These are phyloP conservation scores for Plagodis pulveraria DNA, from an alignment of 2,888 invertebrate genomes.

Conservation along the genomic window DNA sequence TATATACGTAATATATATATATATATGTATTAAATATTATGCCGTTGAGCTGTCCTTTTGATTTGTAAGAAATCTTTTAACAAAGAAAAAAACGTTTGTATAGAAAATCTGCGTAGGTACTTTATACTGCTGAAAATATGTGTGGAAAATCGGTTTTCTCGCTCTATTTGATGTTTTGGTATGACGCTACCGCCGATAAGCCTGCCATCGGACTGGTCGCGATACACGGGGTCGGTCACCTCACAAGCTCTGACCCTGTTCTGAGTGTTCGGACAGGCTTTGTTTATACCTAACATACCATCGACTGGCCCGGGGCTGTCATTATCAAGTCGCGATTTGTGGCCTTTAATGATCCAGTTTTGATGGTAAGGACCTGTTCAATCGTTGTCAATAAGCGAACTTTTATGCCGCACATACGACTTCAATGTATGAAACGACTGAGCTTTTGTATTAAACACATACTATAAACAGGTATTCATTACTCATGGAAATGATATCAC, in stretches of 20 bases:
- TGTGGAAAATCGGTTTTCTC: slow-evolving; percentile 58
- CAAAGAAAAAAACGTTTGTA: too few relatives aligned
- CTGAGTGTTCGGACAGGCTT: slow-evolving; percentile 62
- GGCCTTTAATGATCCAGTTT: slow-evolving; percentile 27
- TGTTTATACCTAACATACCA: slow-evolving; percentile 51
- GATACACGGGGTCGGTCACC: slow-evolving; percentile 77
- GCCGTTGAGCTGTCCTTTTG: too few relatives aligned
- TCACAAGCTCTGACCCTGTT: slow-evolving; percentile 74
- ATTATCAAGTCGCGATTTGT: slow-evolving; percentile 23
- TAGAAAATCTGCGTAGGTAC: too few relatives aligned
- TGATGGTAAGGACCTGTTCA: slow-evolving; percentile 14
- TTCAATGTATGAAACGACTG: neutral
- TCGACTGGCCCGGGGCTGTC: slow-evolving; percentile 60
- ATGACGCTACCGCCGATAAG: slow-evolving; percentile 34
- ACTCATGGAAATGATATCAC: too few relatives aligned
- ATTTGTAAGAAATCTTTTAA: too few relatives aligned
- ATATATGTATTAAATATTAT: too few relatives aligned
- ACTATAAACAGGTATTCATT: too few relatives aligned
- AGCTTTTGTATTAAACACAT: neutral
- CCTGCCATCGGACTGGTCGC: slow-evolving; percentile 26
- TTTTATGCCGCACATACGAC: neutral
- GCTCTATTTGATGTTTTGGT: slow-evolving; percentile 56
- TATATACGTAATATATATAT: too few relatives aligned
- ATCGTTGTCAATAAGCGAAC: neutral
- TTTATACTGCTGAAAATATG: slow-evolving; percentile 37